A percentile compares a stretch with the other conserved stretches of the same genome.
Evolutionary conservation across 1,140 invertebrate species (phyloP).

Genomic region (Papilio glaucus): DNA sequence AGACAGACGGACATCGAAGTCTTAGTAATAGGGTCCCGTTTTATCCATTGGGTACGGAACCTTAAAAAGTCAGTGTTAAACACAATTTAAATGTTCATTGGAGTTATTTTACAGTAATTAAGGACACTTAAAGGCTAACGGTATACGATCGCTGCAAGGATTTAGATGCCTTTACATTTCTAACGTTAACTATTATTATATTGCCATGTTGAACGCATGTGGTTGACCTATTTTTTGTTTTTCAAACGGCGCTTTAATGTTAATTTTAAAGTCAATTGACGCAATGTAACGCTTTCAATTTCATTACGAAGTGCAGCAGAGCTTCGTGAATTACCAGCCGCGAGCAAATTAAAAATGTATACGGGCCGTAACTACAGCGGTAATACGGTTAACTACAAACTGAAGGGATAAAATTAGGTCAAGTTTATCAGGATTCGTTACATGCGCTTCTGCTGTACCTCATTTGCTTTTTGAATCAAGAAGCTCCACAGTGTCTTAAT

Average conservation of each 20-base stretch:
- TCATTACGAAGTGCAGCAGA: constrained; percentile 10
- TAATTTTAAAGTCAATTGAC: background rate
- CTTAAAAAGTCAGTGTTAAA: too few species aligned
- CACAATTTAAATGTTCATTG: too few species aligned
- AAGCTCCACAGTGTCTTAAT: too few species aligned
- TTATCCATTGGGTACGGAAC: too few species aligned
- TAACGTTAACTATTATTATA: too few species aligned
- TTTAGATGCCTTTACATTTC: too few species aligned
- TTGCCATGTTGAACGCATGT: background rate
- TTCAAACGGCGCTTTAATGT: background rate
- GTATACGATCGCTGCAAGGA: too few species aligned
- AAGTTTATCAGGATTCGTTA: constrained; percentile 10
- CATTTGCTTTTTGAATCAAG: background rate
- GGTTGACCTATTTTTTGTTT: constrained; percentile 11
- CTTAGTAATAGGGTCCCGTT: too few species aligned
- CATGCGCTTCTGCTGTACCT: background rate
- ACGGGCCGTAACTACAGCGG: constrained; percentile 2
- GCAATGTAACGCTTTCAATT: constrained; percentile 11
- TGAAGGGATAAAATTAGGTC: background rate
- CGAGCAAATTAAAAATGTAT: background rate
- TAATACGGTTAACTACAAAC: constrained; percentile 19
- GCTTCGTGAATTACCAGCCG: background rate
- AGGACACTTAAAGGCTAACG: too few species aligned
- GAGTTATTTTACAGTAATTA: too few species aligned
- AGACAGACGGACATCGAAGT: too few species aligned